A percentile compares a stretch with the other conserved stretches of the same genome.
Conservation (phyloP, 2,888 invertebrate genomes). For the Autographa gamma region DNA sequence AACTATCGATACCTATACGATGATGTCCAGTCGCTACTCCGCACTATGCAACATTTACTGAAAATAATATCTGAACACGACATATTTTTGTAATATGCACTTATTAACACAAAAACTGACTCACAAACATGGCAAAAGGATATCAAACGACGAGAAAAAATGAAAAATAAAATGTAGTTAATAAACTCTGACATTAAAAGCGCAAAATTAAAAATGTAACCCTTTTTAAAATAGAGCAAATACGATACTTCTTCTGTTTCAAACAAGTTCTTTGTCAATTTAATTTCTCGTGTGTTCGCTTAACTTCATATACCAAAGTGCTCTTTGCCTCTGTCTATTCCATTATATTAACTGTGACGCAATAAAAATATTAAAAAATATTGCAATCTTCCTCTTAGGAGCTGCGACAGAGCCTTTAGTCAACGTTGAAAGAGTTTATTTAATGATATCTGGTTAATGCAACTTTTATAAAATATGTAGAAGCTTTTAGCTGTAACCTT, state of each 20-base stretch:
- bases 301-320: constrained; percentile 32
- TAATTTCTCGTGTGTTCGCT: constrained; percentile 58
- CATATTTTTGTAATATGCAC: background rate
- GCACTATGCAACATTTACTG: constrained; percentile 20
- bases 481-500: constrained; percentile 13
- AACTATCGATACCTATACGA: constrained; percentile 50
- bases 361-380: constrained; percentile 66
- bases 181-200: constrained; percentile 19
- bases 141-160: background rate
- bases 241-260: constrained; percentile 22
- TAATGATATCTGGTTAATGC: constrained; percentile 16
- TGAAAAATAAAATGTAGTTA: constrained; percentile 11
- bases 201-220: constrained; percentile 26
- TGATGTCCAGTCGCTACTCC: constrained; percentile 19
- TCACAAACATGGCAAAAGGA: constrained; percentile 4
- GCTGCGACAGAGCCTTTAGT: constrained; percentile 33
- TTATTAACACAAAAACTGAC: constrained; percentile 7
- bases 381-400: constrained; percentile 64
- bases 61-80: constrained; percentile 20
- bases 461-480: constrained; percentile 3
- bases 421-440: constrained; percentile 29
- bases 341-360: constrained; percentile 66
- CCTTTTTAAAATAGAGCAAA: constrained; percentile 23
- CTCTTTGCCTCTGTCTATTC: constrained; percentile 59
- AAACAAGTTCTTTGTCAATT: constrained; percentile 69